Base-by-base conservation (phyloP, 2,113 vertebrate genomes). In the Pseudorasbora parva region DNA sequence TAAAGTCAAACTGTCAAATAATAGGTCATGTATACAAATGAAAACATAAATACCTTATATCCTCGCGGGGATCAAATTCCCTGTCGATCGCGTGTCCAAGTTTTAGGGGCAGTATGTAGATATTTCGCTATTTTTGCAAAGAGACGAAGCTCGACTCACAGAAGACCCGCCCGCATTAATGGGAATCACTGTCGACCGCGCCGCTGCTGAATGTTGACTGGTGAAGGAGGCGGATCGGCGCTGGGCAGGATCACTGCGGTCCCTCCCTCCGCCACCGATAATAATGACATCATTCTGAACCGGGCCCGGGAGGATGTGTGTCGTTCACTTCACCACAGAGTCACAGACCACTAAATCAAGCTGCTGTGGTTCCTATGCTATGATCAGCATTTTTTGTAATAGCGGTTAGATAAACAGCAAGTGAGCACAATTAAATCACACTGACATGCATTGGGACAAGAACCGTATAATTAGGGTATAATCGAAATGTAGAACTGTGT, bases 121-220 rank as follows among this genome's bases (percentile, higher is more conserved):
- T 75, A 71, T 85, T 45, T 59, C 73, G 14, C 10, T 83, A 85
- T 79, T 88, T 49, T 83, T 81, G 91, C 87, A 62, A 89, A 92
- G 89, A 87, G 91, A 82, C 91, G 74, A 88, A 82, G 84, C 86
- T 91, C 56, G 91, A 84, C 88, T 87, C 81, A 81, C 84, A 33
- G 68, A 84, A 69, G 89, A 87, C 75, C 91, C 92, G 89, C 92
- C 92, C 91, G 91, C 91, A 43, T 17, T 57, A 74, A 87, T 76
- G 49, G 19, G 57, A 56, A 85, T 74, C 77, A 15, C 37, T 72
- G n/a, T 68, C 33, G 76, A 74, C 59, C 76, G 79, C 57, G n/a
- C 23, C 45, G 54, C 27, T 72, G 59, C 78, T 56, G 60, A 78
- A 75, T 82, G 47, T 64, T 71, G 54, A 85, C 83, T 85, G 87